Base-by-base conservation (phyloP, 2,888 invertebrate species). In the Nowickia ferox region DNA sequence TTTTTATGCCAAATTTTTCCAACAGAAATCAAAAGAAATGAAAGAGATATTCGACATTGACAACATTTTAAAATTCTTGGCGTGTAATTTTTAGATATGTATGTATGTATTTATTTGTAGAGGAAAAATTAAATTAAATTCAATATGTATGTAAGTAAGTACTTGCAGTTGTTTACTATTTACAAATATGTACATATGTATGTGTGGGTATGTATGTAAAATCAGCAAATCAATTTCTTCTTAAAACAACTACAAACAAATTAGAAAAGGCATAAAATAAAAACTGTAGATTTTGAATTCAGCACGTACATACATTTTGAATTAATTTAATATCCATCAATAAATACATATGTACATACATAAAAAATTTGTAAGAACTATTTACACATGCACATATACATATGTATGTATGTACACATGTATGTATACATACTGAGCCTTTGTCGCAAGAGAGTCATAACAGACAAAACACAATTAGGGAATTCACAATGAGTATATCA, bases 1-100 rank as follows among this genome's bases (percentile, higher is more conserved):
- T 71, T 65, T 63, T 22, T 38, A 57, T 75, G 42, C 44, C n/a
- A 22, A 44, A 9, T 19, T 22, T n/a, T 51, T 38, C 1, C 42
- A 51, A 10, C 3, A 59, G 65, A 65, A 79, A 11, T 51, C 17
- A 66, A 65, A 51, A 17, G 22, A 69, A 61, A 42, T 53, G 2
- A 79, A 65, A 65, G 30, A 68, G 11, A 68, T 68, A 59, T 68
- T 61, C 38, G 75, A 51, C 68, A 69, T 81, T 75, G 68, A 81
- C 22, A 83, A 74, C 46, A 53, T 38, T 79, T 74, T 11, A 17
- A 59, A 59, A 59, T 63, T 68, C 19, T 30, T 44, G 22, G 19
- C 19, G 38, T 53, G n/a, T n/a, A n/a, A n/a, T n/a, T n/a, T n/a
- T n/a, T n/a, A n/a, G n/a, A n/a, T n/a, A n/a, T n/a, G n/a, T n/a